Base-by-base conservation (phyloP, 2,888 invertebrate genomes). In the Stomorhina lunata region DNA sequence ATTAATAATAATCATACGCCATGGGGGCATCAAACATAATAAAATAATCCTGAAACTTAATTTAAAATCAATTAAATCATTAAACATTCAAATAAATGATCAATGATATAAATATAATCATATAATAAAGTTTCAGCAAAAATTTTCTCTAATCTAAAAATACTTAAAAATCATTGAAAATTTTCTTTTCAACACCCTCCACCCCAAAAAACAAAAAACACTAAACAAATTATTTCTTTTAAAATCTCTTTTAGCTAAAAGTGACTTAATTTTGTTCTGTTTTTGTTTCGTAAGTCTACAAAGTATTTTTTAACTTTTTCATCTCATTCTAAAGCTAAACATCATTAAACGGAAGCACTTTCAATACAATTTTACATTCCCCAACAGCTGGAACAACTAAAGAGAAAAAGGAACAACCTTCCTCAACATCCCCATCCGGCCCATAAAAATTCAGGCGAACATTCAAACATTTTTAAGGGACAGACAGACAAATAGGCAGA, bases 301-400 rank as follows among this genome's bases (percentile, higher is more conserved):
- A 40, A 29, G 9, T 29, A 4, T 43, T 57, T 40, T 57, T 43
- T 55, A n/a, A n/a, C n/a, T 34, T 9, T 45, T 55, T 12, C 15
- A 5, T 77, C 57, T 45, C 25, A 34, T 45, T 50, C 40, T 53
- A 25, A 45, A 50, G 15, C 25, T 61, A 34, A 73, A 61, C 75
- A 76, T 55, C 65, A 76, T 69, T 50, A 53, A 81, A 81, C 72
- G 77, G 66, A 77, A 81, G 77, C 68, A 32, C 72, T 77, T 81
- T 81, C 72, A 69, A 69, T 75, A 63, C 43, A 7, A n/a, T 59
- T 68, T 32, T 59, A 37, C 53, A 63, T 17, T n/a, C n/a, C n/a
- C 53, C 34, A 57, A 22, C 34, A 50, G n/a, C n/a, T n/a, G n/a
- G n/a, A n/a, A n/a, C n/a, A n/a, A n/a, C n/a, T n/a, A n/a, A 20